These are phyloP conservation scores for Scrobipalpa atriplicella DNA, from an alignment of 2,888 invertebrate species.

Conservation along the genomic window DNA sequence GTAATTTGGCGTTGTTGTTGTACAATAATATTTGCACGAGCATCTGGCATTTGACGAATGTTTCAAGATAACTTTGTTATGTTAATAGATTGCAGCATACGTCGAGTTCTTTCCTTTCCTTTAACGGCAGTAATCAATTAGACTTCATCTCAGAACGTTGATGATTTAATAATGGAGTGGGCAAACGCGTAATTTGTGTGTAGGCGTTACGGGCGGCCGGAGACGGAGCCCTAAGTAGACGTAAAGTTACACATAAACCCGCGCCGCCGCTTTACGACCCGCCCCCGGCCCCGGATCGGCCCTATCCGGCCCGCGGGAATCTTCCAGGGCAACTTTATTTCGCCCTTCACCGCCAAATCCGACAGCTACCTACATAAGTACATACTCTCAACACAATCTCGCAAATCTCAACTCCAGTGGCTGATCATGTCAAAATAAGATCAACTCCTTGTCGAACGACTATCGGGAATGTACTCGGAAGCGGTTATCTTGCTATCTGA, in stretches of 20 bases:
- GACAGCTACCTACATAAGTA: not conserved
- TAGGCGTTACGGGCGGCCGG: conserved; percentile 26
- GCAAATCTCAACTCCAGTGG: conserved; percentile 25
- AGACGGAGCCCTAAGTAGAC: conserved; percentile 53
- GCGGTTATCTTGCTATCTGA: conserved; percentile 53
- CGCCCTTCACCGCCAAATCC: conserved; percentile 10
- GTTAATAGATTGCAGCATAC: no score
- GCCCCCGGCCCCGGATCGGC: conserved; percentile 41
- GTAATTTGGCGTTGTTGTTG: not conserved
- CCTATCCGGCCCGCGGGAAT: conserved; percentile 39
- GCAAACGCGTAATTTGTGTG: conserved; percentile 11
- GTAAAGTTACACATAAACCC: conserved; percentile 61
- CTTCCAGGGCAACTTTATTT: conserved; percentile 29
- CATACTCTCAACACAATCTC: conserved; percentile 8
- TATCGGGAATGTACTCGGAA: conserved; percentile 43
- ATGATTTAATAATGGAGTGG: conserved; percentile 26
- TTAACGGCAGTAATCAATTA: conserved; percentile 9
- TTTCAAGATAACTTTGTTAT: no score
- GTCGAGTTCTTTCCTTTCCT: no score
- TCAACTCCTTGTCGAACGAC: conserved; percentile 38
- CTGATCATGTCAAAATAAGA: conserved; percentile 38
- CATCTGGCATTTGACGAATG: no score
- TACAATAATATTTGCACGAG: not conserved
- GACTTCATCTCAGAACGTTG: conserved; percentile 21
- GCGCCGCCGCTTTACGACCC: conserved; percentile 53